A percentile compares a stretch with the other conserved stretches of the same genome.
phyloP scores from a whole-genome alignment of 2,113 vertebrate genomes.

The Cyanoramphus novaezelandiae region DNA sequence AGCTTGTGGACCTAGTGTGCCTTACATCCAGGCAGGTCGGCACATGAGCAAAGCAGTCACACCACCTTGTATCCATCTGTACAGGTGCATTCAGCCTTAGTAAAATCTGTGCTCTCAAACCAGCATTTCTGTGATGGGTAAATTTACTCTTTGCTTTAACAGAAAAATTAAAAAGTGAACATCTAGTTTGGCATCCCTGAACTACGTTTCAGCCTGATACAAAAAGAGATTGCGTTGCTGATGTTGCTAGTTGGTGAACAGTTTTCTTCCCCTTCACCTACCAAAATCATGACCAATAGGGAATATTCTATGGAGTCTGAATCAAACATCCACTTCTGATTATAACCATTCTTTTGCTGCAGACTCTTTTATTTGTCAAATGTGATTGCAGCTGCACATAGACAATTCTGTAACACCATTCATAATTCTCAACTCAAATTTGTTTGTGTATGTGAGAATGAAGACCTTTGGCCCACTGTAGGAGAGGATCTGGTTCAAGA shows the following conservation, averaged over 20 bases:
- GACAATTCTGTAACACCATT: not conserved
- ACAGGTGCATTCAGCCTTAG: not conserved
- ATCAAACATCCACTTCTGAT: not conserved
- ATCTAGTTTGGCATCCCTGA: not conserved
- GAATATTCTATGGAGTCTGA: not conserved
- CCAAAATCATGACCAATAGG: not conserved
- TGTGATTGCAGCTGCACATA: not conserved
- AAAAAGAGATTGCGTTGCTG: not conserved
- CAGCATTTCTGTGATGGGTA: not conserved
- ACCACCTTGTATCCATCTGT: accelerated
- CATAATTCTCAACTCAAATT: not conserved
- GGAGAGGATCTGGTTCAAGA: too few species aligned
- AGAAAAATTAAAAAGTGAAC: not conserved
- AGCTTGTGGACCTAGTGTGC: accelerated
- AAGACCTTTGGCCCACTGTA: too few species aligned
- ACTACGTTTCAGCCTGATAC: not conserved
- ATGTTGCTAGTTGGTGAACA: not conserved
- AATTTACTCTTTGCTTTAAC: conserved; percentile 3
- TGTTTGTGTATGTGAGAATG: not conserved
- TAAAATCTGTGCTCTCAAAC: not conserved
- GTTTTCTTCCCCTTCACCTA: not conserved
- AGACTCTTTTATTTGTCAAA: not conserved
- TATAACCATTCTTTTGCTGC: not conserved
- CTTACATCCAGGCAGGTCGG: not conserved
- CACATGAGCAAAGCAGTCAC: not conserved